Evolutionary conservation across 2,888 invertebrate genomes (phyloP), one percentile per base, ranked within the genome.

Genomic region (Andrena trimmerana): DNA sequence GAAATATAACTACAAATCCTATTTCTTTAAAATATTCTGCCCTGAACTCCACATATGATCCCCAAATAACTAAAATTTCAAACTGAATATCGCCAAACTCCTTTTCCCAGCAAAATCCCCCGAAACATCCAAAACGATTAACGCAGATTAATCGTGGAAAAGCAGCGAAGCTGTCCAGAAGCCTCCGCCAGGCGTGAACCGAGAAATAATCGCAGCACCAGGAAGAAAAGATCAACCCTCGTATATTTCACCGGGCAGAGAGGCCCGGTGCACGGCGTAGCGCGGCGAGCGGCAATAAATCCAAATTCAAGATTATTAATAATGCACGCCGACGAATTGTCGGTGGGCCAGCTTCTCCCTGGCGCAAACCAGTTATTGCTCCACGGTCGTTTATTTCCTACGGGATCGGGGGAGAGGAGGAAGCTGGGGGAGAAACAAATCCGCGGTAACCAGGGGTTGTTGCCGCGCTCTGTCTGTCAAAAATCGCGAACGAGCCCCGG

Each of bases 261-360:
- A 73, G 72, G 57, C 78, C 27, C 75, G 70, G 65, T 73, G 27
- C 60, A 20, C 79, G 24, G 5, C 62, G 76, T 69, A 71, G 62
- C 74, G 31, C 50, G 31, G 59, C 29, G 70, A 5, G 57, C 65
- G 73, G 83, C 84, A 52, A 78, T 87, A 87, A 87, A 87, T 87
- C 84, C 76, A 78, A 83, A 87, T 84, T 81, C 78, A 62, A 54
- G 71, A 74, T 74, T 74, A 74, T 87, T 87, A 82, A 87, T 87
- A 87, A 87, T 87, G 80, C 72, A 87, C 70, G 24, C 78, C 50
- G 74, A 85, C 80, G 83, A 85, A 85, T 87, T 78, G 87, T 85
- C 81, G 83, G 83, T 65, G 79, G 73, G 60, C 83, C 72, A 72
- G 63, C 76, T 80, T 77, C 62, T 80, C 78, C 59, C 69, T n/a